Conservation (phyloP, 2,113 vertebrate species). For the Platycercus adscitus region DNA sequence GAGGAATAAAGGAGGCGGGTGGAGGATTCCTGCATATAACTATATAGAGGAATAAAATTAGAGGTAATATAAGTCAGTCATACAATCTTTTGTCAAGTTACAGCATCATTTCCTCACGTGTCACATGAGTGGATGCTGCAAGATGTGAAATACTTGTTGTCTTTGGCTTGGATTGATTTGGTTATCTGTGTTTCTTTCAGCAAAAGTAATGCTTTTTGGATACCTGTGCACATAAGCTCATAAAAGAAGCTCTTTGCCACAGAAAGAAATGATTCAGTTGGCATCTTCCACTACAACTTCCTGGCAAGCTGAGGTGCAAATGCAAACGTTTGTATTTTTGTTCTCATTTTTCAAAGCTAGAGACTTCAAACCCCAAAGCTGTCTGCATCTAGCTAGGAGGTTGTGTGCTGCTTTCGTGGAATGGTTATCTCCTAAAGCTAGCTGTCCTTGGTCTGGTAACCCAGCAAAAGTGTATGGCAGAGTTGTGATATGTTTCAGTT, state of each 20-base stretch:
- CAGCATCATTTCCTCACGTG: background rate
- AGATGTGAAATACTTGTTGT: background rate
- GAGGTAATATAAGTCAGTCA: background rate
- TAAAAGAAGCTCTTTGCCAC: background rate
- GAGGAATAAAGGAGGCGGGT: background rate
- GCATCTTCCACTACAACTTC: background rate
- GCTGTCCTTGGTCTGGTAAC: rapidly evolving
- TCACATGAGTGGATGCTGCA: background rate
- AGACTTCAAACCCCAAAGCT: background rate
- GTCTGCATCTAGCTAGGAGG: background rate
- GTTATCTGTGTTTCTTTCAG: background rate
- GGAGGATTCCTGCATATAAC: background rate
- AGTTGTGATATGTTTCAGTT: background rate
- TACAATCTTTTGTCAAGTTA: background rate
- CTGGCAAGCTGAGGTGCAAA: background rate
- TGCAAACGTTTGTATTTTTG: background rate
- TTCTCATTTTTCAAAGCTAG: background rate
- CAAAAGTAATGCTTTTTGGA: background rate
- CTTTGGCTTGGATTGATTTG: background rate
- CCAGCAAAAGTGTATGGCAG: background rate
- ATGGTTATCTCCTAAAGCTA: background rate
- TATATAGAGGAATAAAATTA: background rate
- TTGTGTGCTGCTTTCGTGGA: background rate
- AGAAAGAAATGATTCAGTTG: rapidly evolving
- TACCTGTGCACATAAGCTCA: background rate